phyloP scores from a whole-genome alignment of 2,888 invertebrate species.

The Eudasyphora cyanicolor region DNA sequence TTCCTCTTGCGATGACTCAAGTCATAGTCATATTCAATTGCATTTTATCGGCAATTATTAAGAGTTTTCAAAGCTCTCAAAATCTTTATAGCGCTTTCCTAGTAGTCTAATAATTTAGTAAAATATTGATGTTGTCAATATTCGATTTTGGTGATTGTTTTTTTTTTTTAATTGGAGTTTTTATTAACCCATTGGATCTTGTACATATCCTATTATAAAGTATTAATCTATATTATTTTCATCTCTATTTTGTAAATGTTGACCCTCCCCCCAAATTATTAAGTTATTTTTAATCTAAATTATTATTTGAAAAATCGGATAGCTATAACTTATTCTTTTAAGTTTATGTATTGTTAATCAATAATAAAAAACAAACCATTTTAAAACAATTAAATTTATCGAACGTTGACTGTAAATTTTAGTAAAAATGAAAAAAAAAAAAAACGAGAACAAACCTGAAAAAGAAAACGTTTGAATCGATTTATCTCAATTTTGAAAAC shows the following conservation, averaged over 20 bases:
- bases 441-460: not conserved
- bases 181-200: conserved; percentile 32
- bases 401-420: conserved; percentile 30
- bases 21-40: not conserved
- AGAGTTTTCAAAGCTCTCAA: conserved; percentile 1
- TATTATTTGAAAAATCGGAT: conserved; percentile 14
- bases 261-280: not conserved
- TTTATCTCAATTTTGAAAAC: not conserved
- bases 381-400: conserved; percentile 2
- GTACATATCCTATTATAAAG: conserved; percentile 55
- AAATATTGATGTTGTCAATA: conserved; percentile 6
- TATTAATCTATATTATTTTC: conserved; percentile 49
- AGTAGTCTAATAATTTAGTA: not conserved
- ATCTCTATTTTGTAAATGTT: conserved; percentile 29
- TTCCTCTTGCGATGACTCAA: not conserved
- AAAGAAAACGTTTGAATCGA: not conserved
- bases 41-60: not conserved
- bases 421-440: conserved; percentile 19
- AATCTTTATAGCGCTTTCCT: not conserved
- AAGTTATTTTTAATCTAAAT: conserved; percentile 24
- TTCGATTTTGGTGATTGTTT: conserved; percentile 31
- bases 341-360: conserved; percentile 40
- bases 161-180: not conserved
- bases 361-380: not conserved
- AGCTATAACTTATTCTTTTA: conserved; percentile 13